Percentiles rank a stretch among this genome's conserved stretches.
These are phyloP conservation scores for Apodemus sylvaticus DNA, from an alignment of 2,113 vertebrate species.

Conservation along the genomic window DNA sequence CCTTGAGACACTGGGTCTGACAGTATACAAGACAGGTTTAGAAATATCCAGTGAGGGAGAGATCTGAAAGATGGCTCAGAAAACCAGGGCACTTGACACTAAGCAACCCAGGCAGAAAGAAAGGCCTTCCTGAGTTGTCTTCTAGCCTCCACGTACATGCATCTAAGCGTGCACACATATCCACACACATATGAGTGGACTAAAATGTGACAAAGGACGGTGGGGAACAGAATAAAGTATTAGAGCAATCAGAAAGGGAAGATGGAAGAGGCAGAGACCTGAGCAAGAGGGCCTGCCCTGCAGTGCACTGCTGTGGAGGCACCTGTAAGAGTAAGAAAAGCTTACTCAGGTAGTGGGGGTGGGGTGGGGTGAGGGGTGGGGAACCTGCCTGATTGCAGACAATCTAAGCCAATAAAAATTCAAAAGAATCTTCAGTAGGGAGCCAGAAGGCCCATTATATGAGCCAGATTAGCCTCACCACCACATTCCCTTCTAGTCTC, in stretches of 20 bases:
- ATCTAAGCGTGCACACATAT: not conserved
- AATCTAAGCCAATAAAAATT: not conserved
- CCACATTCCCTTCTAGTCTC: not conserved
- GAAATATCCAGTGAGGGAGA: conserved; percentile 23
- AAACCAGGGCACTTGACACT: not conserved
- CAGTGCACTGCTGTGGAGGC: rapidly evolving
- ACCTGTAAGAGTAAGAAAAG: not conserved
- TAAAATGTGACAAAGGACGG: not conserved
- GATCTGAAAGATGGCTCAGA: not conserved
- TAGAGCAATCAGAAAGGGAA: not conserved
- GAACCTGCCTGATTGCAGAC: rapidly evolving
- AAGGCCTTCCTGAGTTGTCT: not conserved
- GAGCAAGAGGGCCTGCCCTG: not conserved
- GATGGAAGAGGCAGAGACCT: not conserved
- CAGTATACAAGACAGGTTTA: not conserved
- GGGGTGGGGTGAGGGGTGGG: too few species aligned
- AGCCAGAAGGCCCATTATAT: not conserved
- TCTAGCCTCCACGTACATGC: too few species aligned
- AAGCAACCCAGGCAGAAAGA: not conserved
- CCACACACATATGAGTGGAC: not conserved
- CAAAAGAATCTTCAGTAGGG: not conserved
- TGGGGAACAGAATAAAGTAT: not conserved
- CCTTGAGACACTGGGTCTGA: not conserved
- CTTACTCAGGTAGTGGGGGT: not conserved
- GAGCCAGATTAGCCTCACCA: not conserved